Evolutionary conservation across 2,797 vertebrate species (phyloP).

Genomic region (Champsocephalus gunnari): DNA sequence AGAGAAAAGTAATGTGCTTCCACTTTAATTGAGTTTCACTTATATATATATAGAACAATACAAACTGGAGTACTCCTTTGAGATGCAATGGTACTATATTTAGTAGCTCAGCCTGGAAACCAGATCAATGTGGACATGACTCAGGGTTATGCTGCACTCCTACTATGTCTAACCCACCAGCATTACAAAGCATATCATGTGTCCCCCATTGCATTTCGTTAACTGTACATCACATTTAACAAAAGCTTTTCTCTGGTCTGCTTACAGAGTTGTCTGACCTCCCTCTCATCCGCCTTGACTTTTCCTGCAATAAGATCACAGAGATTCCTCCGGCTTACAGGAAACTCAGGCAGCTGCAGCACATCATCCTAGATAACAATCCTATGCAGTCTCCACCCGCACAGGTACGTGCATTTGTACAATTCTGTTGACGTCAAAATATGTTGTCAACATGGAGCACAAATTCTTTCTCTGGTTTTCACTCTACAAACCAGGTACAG

Average conservation of each 20-base stretch:
- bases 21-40: background rate
- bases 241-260: constrained; percentile 8
- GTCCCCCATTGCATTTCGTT: background rate
- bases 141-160: background rate
- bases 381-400: constrained; percentile 98
- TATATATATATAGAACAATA: background rate
- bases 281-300: constrained; percentile 95
- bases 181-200: background rate
- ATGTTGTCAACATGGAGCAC: background rate
- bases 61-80: background rate
- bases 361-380: constrained; percentile 96
- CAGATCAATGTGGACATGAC: too few species aligned
- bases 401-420: constrained; percentile 86
- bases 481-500: constrained; percentile 12
- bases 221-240: background rate
- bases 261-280: constrained; percentile 92
- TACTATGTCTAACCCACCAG: too few species aligned
- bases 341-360: constrained; percentile 94
- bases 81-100: background rate
- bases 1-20: background rate
- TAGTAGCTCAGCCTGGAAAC: background rate
- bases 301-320: constrained; percentile 98
- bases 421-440: background rate
- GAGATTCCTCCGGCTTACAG: constrained; percentile 95
- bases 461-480: background rate